These are phyloP conservation scores for Platygyra sinensis DNA, from an alignment of 64 coral and sea anemone species.

Conservation along the genomic window DNA sequence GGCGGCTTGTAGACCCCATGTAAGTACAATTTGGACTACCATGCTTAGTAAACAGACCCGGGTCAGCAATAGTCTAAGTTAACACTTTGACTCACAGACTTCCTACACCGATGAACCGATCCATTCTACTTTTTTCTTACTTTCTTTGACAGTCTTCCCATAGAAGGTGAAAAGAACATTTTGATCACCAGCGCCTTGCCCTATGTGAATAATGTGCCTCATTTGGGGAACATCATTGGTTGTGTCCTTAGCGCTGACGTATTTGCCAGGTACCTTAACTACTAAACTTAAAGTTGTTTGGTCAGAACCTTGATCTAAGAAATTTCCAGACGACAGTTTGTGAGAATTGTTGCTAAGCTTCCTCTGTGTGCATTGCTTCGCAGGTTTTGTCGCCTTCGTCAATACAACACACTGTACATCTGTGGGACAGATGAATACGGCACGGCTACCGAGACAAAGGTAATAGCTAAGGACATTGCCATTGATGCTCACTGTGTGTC, in stretches of 20 bases:
- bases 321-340: not conserved
- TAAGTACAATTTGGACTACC: conserved; percentile 36
- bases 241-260: conserved; percentile 98
- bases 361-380: not conserved
- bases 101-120: no score
- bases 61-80: no score
- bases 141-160: conserved; percentile 72
- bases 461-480: not conserved
- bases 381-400: conserved; percentile 90
- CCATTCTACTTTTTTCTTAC: not conserved
- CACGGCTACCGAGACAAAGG: conserved; percentile 97
- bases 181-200: conserved; percentile 95
- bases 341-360: no score
- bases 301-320: no score
- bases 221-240: conserved; percentile 98
- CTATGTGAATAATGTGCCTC: conserved; percentile 99
- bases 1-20: conserved; percentile 69
- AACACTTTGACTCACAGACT: no score
- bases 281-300: not conserved
- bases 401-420: conserved; percentile 95
- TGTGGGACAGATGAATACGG: conserved; percentile 99
- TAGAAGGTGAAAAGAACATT: conserved; percentile 88
- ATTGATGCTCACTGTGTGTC: no score
- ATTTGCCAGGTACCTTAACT: conserved; percentile 81
- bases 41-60: no score